Conservation (phyloP, 2,797 vertebrate genomes). For the Hephaestus fuliginosus region DNA sequence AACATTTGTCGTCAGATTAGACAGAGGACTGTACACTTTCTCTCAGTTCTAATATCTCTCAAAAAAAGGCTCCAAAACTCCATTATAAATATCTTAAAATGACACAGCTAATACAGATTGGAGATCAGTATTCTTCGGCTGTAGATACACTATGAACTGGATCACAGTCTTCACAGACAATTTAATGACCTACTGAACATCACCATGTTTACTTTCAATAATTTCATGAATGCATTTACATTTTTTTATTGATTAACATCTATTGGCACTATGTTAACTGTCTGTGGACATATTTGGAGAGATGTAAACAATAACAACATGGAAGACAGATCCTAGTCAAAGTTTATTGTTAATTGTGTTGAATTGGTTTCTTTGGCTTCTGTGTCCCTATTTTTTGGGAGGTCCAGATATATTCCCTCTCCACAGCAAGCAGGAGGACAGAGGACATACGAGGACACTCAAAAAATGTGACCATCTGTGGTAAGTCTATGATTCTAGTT, state of each 20-base stretch:
- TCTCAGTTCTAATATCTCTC: neutral
- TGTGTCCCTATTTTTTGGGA: neutral
- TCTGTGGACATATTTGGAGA: neutral
- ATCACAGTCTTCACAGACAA: neutral
- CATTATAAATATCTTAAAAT: conserved; percentile 9
- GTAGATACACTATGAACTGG: neutral
- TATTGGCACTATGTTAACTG: neutral
- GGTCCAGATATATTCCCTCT: neutral
- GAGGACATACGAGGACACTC: conserved; percentile 1
- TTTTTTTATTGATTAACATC: neutral
- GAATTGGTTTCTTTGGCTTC: conserved; percentile 7
- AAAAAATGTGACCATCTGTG: neutral
- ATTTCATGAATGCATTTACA: no score
- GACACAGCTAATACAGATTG: neutral
- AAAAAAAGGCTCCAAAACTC: neutral
- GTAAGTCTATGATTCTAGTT: neutral
- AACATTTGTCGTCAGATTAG: neutral
- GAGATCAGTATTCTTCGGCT: no score
- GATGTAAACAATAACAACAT: conserved; percentile 1
- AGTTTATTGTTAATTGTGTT: neutral
- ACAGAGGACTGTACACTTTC: neutral
- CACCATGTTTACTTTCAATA: neutral
- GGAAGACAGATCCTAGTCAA: neutral
- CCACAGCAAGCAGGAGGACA: neutral
- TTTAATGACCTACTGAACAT: neutral